Conservation (phyloP, 2,113 vertebrate species). For the Microcebus griseorufus region DNA sequence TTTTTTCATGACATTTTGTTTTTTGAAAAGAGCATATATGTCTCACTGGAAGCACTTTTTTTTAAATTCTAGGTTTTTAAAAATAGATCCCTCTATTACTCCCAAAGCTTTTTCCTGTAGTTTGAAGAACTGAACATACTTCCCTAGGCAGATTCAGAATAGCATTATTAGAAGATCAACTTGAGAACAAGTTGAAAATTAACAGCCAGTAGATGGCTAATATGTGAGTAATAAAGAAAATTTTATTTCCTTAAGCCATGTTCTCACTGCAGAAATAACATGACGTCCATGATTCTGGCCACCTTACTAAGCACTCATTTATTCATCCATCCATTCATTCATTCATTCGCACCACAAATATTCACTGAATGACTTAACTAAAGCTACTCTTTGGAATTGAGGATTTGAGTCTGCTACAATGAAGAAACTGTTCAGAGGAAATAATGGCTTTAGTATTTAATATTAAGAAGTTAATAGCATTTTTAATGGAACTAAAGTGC, state of each 20-base stretch:
- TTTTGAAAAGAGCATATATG: slow-evolving; percentile 61
- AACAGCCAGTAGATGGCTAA: neutral
- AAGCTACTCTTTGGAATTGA: neutral
- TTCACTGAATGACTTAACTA: neutral
- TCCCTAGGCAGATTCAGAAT: neutral
- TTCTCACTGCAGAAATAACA: neutral
- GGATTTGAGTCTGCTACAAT: neutral
- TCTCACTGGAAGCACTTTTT: slow-evolving; percentile 20
- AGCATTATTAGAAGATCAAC: neutral
- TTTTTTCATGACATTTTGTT: slow-evolving; percentile 62
- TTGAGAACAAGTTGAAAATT: neutral
- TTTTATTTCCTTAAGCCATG: neutral
- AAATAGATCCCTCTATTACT: slow-evolving; percentile 31
- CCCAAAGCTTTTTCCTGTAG: neutral
- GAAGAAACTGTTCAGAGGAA: neutral
- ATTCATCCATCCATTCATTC: neutral
- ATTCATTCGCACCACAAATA: neutral
- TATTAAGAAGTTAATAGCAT: neutral
- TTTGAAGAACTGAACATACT: neutral
- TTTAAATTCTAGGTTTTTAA: slow-evolving; percentile 29
- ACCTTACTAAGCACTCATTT: neutral
- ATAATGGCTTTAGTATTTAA: neutral
- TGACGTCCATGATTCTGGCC: neutral
- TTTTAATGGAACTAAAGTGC: neutral
- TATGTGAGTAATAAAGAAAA: neutral